Conservation (phyloP, 2,888 invertebrate species). For the Drosophila neonasuta region DNA sequence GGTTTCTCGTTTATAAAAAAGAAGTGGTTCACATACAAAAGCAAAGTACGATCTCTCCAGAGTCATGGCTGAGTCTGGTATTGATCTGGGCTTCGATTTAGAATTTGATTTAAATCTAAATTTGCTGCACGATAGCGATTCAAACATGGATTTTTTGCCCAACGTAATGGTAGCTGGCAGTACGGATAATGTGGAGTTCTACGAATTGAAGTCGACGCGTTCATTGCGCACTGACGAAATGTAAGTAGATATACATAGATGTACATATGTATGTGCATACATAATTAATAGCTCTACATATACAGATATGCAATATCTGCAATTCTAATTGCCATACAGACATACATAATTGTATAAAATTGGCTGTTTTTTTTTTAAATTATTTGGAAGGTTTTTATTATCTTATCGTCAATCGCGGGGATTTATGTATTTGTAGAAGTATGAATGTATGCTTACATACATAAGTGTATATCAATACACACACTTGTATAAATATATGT, state of each 20-base stretch:
- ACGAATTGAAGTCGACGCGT: constrained; percentile 85
- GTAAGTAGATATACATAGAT: constrained; percentile 80
- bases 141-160: constrained; percentile 66
- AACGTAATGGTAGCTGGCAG: constrained; percentile 73
- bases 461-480: no score
- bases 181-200: constrained; percentile 83
- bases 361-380: constrained; percentile 46
- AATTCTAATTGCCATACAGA: not conserved
- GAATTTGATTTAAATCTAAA: constrained; percentile 81
- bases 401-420: constrained; percentile 52
- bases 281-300: not conserved
- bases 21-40: not conserved
- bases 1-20: not conserved
- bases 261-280: not conserved
- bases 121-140: constrained; percentile 68
- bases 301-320: not conserved
- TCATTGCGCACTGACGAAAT: constrained; percentile 84
- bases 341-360: constrained; percentile 10
- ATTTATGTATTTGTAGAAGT: constrained; percentile 1
- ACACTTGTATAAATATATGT: no score
- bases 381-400: constrained; percentile 58
- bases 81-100: constrained; percentile 86
- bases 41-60: constrained; percentile 1
- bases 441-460: not conserved
- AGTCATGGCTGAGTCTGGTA: constrained; percentile 84